Evolutionary conservation across 2,797 vertebrate genomes (phyloP).

Genomic region (Trichosurus vulpecula): DNA sequence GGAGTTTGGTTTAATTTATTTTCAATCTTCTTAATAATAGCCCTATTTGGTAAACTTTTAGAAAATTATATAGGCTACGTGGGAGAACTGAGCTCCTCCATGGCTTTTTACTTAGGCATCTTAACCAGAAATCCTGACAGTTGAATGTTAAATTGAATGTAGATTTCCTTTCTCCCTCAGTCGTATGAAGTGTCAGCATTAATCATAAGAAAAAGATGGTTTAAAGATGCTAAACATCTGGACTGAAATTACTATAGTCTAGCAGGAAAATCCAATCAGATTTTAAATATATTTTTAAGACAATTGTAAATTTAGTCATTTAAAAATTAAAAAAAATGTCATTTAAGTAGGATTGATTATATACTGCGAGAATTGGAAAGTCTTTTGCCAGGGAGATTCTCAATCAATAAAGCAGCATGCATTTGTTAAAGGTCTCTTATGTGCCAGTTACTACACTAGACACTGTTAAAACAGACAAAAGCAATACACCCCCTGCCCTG

Average conservation of each 20-base stretch:
- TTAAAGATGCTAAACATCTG: slow-evolving; percentile 47
- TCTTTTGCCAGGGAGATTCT: background rate
- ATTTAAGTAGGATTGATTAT: background rate
- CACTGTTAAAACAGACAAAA: background rate
- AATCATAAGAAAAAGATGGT: slow-evolving; percentile 50
- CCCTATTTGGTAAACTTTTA: background rate
- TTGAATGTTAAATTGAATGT: slow-evolving; percentile 54
- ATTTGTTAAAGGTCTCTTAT: background rate
- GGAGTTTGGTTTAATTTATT: background rate
- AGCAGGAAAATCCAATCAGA: slow-evolving; percentile 15
- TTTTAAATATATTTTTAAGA: slow-evolving; percentile 55
- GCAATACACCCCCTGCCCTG: background rate
- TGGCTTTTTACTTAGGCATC: background rate
- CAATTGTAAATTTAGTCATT: slow-evolving; percentile 34
- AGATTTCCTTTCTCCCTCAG: background rate
- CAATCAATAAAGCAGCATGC: background rate
- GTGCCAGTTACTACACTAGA: background rate
- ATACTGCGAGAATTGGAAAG: background rate
- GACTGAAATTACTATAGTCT: slow-evolving; percentile 26
- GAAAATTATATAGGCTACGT: background rate
- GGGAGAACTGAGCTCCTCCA: background rate
- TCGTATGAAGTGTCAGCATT: slow-evolving; percentile 13
- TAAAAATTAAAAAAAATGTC: background rate
- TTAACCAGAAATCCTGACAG: background rate
- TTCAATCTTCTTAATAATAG: background rate